Percentiles rank a stretch among this genome's conserved stretches.
Conservation (phyloP, 2,113 vertebrate genomes). For the Notiomystis cincta region DNA sequence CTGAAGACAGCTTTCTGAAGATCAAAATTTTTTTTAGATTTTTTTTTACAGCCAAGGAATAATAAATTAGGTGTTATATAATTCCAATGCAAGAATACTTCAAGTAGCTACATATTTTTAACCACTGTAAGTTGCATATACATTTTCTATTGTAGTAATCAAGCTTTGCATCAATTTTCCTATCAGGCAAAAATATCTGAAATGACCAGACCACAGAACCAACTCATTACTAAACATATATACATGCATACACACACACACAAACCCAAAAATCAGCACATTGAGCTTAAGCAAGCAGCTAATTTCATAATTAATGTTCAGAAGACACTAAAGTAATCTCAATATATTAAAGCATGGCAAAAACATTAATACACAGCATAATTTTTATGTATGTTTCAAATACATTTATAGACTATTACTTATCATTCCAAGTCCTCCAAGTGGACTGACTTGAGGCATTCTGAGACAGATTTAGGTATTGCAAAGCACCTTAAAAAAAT, state of each 20-base stretch:
- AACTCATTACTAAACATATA: not conserved
- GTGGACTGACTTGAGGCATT: not conserved
- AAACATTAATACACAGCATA: not conserved
- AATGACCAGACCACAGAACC: not conserved
- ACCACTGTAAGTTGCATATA: not conserved
- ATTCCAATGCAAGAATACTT: not conserved
- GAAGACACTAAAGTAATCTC: not conserved
- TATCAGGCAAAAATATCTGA: not conserved
- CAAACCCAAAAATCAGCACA: not conserved
- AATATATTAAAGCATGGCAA: not conserved
- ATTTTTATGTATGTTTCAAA: not conserved
- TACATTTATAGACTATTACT: not conserved
- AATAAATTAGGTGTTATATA: not conserved
- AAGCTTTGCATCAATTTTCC: not conserved
- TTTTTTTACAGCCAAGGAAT: not conserved
- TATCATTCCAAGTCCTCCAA: not conserved
- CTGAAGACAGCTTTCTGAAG: not conserved
- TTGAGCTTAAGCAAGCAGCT: not conserved
- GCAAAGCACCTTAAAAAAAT: not conserved
- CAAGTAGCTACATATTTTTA: not conserved
- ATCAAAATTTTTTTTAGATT: not conserved
- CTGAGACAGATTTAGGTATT: not conserved
- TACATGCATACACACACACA: accelerated
- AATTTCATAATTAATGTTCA: not conserved
- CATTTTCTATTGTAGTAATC: not conserved